Evolutionary conservation across 1,140 invertebrate species (phyloP), one percentile per base, ranked within the genome.

Genomic region (Trachymyrmex cornetzi): DNA sequence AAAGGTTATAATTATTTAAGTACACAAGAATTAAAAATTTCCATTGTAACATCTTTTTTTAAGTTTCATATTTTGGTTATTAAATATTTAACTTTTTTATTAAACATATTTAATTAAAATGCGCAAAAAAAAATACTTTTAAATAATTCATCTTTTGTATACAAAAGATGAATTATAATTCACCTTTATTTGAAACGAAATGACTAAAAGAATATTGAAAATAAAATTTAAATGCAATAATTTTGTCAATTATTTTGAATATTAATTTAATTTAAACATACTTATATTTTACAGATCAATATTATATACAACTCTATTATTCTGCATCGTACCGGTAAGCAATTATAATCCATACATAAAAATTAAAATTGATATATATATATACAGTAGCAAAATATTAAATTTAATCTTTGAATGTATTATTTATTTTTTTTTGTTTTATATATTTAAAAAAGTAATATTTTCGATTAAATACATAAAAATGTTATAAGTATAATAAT

Each of bases 261-360:
- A 67, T 66, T 6, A n/a, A 34, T 48, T 48, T 69, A 48, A 48
- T 50, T 69, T 69, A 24, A 69, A 69, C 0, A 44, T 44, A 50
- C 4, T 50, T 50, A 50, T 69, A 50, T 69, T 48, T 71, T 71
- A 71, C 44, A 71, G 44, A 53, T 50, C 24, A 53, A 53, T 19
- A 19, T 19, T 50, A 2, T 9, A 19, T 19, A 6, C 27, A 19
- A 2, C 2, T 27, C 59, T 63, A 30, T 59, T 19, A 59, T 0
- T 30, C 27, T 6, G 61, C 27, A 64, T 64, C 27, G n/a, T 67
- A 22, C 0, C 1, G 7, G 3, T 71, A 3, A 53, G 14, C 16
- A 2, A 27, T 27, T 11, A 44, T 44, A 44, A 11, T 44, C 38
- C 12, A 6, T 50, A 4, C 3, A 50, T 50, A 3, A 50, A 50